Evolutionary conservation across 2,113 vertebrate species (phyloP), one percentile per base, ranked within the genome.

Genomic region (Petroica traversi): DNA sequence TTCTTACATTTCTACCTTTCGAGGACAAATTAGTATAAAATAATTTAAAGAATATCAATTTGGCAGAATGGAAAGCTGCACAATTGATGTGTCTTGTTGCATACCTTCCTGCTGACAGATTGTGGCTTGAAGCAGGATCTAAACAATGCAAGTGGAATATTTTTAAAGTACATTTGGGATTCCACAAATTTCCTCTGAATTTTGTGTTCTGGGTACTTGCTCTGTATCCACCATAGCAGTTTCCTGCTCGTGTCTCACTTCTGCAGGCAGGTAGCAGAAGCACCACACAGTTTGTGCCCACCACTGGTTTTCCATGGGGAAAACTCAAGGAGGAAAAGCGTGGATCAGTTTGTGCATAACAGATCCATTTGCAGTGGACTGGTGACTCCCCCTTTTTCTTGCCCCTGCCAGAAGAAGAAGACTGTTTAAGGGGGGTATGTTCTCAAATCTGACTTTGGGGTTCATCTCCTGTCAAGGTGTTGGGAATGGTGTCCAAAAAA

Each of bases 391-490:
- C 5, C 24, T 23, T 61, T 84, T 74, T 86, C 9, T 63, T 74
- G 26, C 10, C 8, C 7, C 6, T 92, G 18, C 29, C 24, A 66
- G 52, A 34, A 23, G 49, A 66, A 63, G 4, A 25, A 66, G 36
- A 3, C 2, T 66, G 28, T 36, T 63, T 59, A 40, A 66, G 24
- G 16, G 2, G 0, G n/a, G n/a, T n/a, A 0, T 34, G 7, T 18
- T 17, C 8, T 34, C 9, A 85, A 43, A 55, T 61, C 23, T 80
- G 33, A 54, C 5, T 68, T 41, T 55, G 11, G 7, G 2, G 5
- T 51, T 77, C 24, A 14, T 16, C 12, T 84, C 5, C 29, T 57
- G 2, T 55, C 59, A 20, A 57, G 9, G 1, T 57, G 19, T 28
- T 73, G 6, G 43, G 17, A 66, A 33, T 4, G 26, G 9, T 17